Evolutionary conservation across 1,140 invertebrate genomes (phyloP), one percentile per base, ranked within the genome.

Genomic region (Ceratina australensis): DNA sequence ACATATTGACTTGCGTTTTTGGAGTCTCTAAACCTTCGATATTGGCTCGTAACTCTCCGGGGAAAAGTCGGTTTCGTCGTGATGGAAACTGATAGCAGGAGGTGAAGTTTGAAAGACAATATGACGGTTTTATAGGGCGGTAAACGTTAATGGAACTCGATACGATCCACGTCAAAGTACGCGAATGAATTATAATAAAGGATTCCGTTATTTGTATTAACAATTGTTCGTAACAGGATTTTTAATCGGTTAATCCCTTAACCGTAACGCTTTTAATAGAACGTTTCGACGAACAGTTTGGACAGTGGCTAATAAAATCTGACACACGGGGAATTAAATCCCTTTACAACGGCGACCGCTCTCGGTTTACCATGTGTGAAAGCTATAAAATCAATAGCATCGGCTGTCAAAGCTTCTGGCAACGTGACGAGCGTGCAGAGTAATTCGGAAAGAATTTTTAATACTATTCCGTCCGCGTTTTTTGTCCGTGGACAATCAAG

Each of bases 231-330:
- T 42, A 42, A 63, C 12, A 18, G 10, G 18, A 63, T 63, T 13
- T 12, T 20, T 3, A n/a, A 26, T 26, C 3, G 57, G 12, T 16
- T n/a, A 61, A 61, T 28, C 16, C 18, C 10, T 33, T n/a, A 61
- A n/a, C 16, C 16, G 13, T 50, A 50, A 66, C 18, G 3, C 1
- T 42, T 8, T 66, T 26, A 24, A n/a, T 8, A n/a, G 8, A 3
- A 50, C 64, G n/a, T 16, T 66, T 16, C 20, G 63, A 13, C 18
- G 42, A 0, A 0, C 10, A 16, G 64, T 26, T 66, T 66, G 20
- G 16, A 18, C 47, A 66, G 22, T 50, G 64, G 64, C 20, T 50
- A 8, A 50, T 66, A 66, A 50, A 66, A 66, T 66, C 50, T 66
- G 33, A 42, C 33, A 42, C 64, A 66, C 12, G 47, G 47, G 47